Conservation (phyloP, 1,140 invertebrate genomes). For the Bombus confusus region DNA sequence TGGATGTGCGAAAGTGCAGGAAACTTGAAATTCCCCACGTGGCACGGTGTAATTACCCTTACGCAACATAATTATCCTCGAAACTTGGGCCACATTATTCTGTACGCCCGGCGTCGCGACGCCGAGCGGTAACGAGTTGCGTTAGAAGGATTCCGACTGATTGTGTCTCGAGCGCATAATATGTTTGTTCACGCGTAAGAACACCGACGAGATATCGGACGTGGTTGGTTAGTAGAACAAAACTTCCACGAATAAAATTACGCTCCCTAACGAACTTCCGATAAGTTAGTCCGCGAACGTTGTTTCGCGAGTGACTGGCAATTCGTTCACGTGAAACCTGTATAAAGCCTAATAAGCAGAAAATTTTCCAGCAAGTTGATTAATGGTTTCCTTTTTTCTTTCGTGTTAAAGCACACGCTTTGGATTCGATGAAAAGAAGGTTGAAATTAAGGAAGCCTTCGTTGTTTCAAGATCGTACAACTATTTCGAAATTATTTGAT, state of each 20-base stretch:
- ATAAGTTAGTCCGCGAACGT: neutral
- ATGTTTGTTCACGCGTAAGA: conserved; percentile 25
- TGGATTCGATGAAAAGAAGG: neutral
- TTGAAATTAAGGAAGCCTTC: neutral
- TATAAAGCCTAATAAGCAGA: neutral
- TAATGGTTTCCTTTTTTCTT: neutral
- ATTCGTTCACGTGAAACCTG: neutral
- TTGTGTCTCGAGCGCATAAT: conserved; percentile 3
- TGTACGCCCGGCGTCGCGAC: conserved; percentile 3
- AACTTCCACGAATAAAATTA: neutral
- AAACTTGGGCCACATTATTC: conserved; percentile 15
- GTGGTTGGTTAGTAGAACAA: neutral
- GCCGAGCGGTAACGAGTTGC: neutral
- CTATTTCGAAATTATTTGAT: neutral
- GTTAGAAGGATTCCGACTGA: conserved; percentile 5
- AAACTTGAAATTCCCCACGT: conserved; percentile 39
- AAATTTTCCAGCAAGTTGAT: neutral
- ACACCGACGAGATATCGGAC: neutral
- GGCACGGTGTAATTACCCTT: conserved; percentile 44
- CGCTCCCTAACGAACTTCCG: too few species aligned
- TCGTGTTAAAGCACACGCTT: neutral
- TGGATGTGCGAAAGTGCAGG: neutral
- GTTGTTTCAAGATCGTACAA: neutral
- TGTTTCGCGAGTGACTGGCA: neutral
- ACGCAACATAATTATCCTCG: conserved; percentile 44